Percentiles rank a stretch among this genome's conserved stretches.
Evolutionary conservation across 2,797 vertebrate genomes (phyloP).

Genomic region (Gobio occitaniae): DNA sequence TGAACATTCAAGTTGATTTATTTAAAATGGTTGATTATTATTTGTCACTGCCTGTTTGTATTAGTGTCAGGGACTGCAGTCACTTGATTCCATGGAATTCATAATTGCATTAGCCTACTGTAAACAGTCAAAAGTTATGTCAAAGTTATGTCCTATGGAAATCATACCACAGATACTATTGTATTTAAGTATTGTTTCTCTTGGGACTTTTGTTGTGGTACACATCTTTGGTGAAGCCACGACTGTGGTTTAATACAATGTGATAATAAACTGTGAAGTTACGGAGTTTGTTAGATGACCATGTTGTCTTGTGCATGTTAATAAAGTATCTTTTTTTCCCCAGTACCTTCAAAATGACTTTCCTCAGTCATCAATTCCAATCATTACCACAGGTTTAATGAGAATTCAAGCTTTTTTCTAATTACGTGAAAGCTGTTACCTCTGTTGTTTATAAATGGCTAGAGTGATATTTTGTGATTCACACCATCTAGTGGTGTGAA

Average conservation of each 20-base stretch:
- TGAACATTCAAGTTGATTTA: background rate
- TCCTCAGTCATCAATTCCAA: background rate
- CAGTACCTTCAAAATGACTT: background rate
- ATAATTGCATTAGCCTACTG: background rate
- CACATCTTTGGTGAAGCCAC: background rate
- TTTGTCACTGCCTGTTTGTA: background rate
- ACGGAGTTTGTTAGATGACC: no score
- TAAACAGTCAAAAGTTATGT: background rate
- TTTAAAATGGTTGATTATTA: background rate
- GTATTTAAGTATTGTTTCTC: background rate
- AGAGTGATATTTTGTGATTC: background rate
- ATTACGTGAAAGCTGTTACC: background rate
- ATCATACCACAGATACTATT: background rate
- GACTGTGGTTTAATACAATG: background rate
- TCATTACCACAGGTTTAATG: background rate
- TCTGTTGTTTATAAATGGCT: background rate
- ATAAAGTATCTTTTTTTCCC: background rate
- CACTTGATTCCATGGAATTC: background rate
- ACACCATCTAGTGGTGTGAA: constrained; percentile 11
- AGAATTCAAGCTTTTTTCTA: background rate
- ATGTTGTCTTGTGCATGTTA: background rate
- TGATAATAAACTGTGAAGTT: background rate
- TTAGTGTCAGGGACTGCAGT: background rate
- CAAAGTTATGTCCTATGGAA: background rate
- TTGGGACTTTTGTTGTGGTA: background rate